Base-by-base conservation (phyloP, 1,140 invertebrate species). In the Drosophila ironensis region DNA sequence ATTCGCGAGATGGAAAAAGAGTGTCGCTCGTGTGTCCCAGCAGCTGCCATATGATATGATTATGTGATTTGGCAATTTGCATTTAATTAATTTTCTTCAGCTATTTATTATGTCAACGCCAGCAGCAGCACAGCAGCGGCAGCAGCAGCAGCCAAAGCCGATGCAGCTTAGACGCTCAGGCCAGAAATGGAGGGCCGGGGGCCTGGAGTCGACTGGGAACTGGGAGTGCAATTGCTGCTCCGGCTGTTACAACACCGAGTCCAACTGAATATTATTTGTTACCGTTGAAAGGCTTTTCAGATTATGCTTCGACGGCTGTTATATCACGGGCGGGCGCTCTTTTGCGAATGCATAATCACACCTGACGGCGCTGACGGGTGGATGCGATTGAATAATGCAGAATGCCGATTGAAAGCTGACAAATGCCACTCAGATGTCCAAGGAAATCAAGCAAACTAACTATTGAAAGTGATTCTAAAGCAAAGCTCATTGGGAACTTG, bases 41-140 rank as follows among this genome's bases (percentile, higher is more conserved):
- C n/a, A n/a, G 50, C 59, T 73, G 78, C 73, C 73, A 84, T 77
- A 72, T 82, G 69, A 82, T 82, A 84, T 82, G 80, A 84, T 84
- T 84, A 84, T 84, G 78, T 70, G 78, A 84, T 84, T 86, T 86
- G 69, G 66, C 73, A 86, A 84, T 84, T 86, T 84, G 78, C 78
- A 84, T 84, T 84, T 84, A 84, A 84, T 84, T 84, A 84, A 84
- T 86, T 84, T 57, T 78, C 78, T 69, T 67, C 69, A 70, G 59
- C 80, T 84, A 86, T 84, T 84, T 84, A 84, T 84, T 84, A 84
- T 84, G 78, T 84, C 78, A 86, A 84, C 73, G 56, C n/a, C 66
- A 63, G 40, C 42, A 52, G 45, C n/a, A n/a, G n/a, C n/a, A n/a
- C n/a, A n/a, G n/a, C n/a, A n/a, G n/a, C n/a, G n/a, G n/a, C n/a